Evolutionary conservation across 2,888 invertebrate genomes (phyloP), one percentile per base, ranked within the genome.

Genomic region (Tachina grossa): DNA sequence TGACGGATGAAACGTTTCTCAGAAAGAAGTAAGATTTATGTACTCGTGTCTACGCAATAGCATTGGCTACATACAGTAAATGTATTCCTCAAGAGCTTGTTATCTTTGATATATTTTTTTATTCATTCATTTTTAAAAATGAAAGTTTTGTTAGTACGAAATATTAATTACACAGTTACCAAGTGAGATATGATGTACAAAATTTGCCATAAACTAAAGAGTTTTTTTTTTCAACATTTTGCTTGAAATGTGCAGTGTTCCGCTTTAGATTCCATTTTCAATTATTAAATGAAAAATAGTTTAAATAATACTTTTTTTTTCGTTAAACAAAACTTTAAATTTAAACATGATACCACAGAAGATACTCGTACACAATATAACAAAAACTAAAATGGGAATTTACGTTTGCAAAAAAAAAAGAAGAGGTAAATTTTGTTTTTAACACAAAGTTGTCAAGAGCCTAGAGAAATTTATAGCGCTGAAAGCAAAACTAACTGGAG

Each of bases 401-500:
- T 19, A 31, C 14, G 10, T 19, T 1, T 3, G 4, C 43, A 45
- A 6, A 3, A 39, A 51, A 59, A 31, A 31, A 72, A 57, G 49
- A 61, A 49, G 53, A 13, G 75, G 47, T 43, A 75, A 11, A 68
- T 75, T 71, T 61, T 43, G 31, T 66, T 83, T 69, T 75, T 47
- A 51, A 45, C 45, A 55, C 39, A 49, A 69, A 63, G 22, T 69
- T 84, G 80, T 84, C 84, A 84, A 41, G 61, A 61, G 75, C 47
- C 65, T 31, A 10, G 81, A 77, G 65, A 53, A 71, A 76, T 71
- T 63, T 59, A 41, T 68, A 83, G 55, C 65, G 43, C 47, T 66
- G 53, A 14, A 69, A 79, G 45, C 5, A 39, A 43, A 61, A 85
- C 51, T 82, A 85, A 82, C 68, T 85, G 82, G 85, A 85, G 85